Evolutionary conservation across 1,140 invertebrate species (phyloP).

Genomic region (Zaprionus nigranus): DNA sequence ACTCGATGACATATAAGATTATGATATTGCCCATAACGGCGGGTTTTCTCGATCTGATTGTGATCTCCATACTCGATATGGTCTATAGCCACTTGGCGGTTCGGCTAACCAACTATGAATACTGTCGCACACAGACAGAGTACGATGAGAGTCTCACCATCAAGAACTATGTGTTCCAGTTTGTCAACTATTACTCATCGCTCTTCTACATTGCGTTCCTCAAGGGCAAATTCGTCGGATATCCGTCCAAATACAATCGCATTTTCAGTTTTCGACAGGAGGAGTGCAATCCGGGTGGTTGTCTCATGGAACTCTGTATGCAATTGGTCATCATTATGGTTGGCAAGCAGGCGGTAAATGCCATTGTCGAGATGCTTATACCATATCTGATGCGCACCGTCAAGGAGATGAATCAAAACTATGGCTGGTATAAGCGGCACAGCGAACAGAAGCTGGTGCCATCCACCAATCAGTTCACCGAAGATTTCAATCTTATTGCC

Average conservation of each 20-base stretch:
- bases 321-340: conserved; percentile 94
- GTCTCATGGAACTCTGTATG: conserved; percentile 92
- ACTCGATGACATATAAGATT: conserved; percentile 86
- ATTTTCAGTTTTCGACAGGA: conserved; percentile 87
- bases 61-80: conserved; percentile 86
- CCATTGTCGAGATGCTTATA: conserved; percentile 90
- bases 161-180: conserved; percentile 95
- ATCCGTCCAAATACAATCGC: conserved; percentile 90
- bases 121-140: conserved; percentile 93
- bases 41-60: conserved; percentile 90
- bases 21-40: conserved; percentile 89
- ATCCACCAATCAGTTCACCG: conserved; percentile 89
- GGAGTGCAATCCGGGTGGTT: conserved; percentile 92
- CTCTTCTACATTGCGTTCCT: conserved; percentile 95
- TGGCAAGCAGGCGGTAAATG: conserved; percentile 93
- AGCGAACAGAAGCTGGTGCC: conserved; percentile 62
- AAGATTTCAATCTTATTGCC: conserved; percentile 92
- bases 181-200: conserved; percentile 94
- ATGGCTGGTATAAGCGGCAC: conserved; percentile 57
- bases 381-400: conserved; percentile 86
- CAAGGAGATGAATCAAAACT: conserved; percentile 58
- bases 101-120: conserved; percentile 90
- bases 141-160: conserved; percentile 93
- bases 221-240: conserved; percentile 92
- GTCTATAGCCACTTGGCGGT: conserved; percentile 85